These are phyloP conservation scores for Augochlora pura DNA, from an alignment of 1,140 invertebrate genomes.

Conservation along the genomic window DNA sequence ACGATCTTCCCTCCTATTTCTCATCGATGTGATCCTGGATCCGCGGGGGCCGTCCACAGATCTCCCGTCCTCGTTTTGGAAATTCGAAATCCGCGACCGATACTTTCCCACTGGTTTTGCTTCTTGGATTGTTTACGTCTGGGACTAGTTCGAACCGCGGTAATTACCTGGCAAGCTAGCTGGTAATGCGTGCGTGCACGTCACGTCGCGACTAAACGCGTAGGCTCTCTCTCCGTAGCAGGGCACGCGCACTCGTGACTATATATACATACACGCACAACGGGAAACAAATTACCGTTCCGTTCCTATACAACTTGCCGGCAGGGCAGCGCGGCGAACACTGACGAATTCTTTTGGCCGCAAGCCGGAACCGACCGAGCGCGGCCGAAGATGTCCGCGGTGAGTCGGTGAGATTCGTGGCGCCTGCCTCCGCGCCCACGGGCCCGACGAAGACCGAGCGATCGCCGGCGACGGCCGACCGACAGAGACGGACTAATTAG, in stretches of 20 bases:
- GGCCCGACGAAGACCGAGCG: constrained; percentile 13
- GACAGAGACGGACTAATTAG: neutral
- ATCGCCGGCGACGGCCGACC: neutral
- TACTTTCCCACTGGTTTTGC: too few species aligned
- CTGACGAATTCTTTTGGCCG: constrained; percentile 64
- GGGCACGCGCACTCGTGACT: neutral
- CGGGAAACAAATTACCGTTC: constrained; percentile 21
- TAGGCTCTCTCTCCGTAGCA: neutral
- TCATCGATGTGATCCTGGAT: constrained; percentile 47
- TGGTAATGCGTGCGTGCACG: neutral
- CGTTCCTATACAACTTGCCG: constrained; percentile 62
- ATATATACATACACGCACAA: too few species aligned
- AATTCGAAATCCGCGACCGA: neutral
- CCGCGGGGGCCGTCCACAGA: neutral
- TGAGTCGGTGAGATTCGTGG: constrained; percentile 63
- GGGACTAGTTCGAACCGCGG: too few species aligned
- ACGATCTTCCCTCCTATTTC: constrained; percentile 25
- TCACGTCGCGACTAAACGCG: neutral
- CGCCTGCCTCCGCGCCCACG: constrained; percentile 53
- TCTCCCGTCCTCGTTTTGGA: neutral
- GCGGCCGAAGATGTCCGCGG: constrained; percentile 53
- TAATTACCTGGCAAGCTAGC: too few species aligned
- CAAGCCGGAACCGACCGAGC: constrained; percentile 55
- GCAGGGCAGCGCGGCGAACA: constrained; percentile 76
- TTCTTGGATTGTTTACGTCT: too few species aligned